These are phyloP conservation scores for Eilema sororculum DNA, from an alignment of 2,888 invertebrate species.

Conservation along the genomic window DNA sequence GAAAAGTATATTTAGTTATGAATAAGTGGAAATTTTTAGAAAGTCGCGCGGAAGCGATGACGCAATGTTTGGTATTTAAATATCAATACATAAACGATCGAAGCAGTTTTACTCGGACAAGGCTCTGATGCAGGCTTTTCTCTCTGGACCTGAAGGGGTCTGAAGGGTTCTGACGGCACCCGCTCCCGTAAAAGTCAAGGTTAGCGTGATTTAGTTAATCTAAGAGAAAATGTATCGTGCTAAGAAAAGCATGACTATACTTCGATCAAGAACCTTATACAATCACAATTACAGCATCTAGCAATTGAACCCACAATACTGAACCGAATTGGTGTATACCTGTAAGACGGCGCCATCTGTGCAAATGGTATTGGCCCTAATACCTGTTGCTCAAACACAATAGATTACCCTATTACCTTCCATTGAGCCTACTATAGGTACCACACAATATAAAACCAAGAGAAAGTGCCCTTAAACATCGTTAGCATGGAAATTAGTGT, in stretches of 20 bases:
- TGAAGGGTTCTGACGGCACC: neutral
- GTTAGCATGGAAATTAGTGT: neutral
- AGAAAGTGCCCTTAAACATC: neutral
- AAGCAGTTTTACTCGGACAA: neutral
- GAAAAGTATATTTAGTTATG: constrained; percentile 30
- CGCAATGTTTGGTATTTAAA: constrained; percentile 28
- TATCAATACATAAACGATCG: constrained; percentile 9
- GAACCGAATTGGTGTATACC: neutral
- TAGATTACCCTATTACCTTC: neutral
- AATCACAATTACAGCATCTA: neutral
- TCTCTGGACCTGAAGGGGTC: neutral
- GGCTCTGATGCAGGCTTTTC: neutral
- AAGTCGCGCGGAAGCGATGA: constrained; percentile 27
- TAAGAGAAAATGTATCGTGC: neutral
- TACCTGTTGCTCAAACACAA: neutral
- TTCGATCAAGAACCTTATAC: neutral
- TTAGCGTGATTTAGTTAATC: neutral
- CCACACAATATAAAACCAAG: neutral
- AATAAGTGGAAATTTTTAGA: constrained; percentile 39
- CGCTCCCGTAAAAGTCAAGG: neutral
- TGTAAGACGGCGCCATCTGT: neutral
- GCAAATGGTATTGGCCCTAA: neutral
- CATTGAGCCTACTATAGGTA: neutral
- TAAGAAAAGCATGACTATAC: neutral
- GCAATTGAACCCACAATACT: too few relatives aligned